Evolutionary conservation across 1,140 invertebrate species (phyloP), one percentile per base, ranked within the genome.

Genomic region (Prorops nasuta): DNA sequence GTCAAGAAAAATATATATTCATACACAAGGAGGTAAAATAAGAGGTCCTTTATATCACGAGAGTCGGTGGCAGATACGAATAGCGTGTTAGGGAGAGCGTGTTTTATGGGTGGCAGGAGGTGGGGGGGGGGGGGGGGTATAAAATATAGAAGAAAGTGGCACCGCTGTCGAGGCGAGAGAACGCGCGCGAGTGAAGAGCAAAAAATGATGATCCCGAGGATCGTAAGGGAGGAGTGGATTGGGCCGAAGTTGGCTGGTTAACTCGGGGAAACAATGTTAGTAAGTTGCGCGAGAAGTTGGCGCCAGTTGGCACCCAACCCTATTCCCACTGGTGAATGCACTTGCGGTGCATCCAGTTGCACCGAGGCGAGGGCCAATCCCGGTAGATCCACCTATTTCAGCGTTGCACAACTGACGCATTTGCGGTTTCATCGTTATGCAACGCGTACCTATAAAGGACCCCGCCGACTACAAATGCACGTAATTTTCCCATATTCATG

Each of bases 341-440:
- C 3, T 20, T 9, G 17, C 37, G 42, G 35, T 45, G 51, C 36
- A 41, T 40, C 34, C 34, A 46, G 55, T 7, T 40, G 35, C 28
- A 35, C 22, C n/a, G 2, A 34, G 17, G 44, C 10, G n/a, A 17
- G 19, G 10, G 39, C 10, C 12, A 31, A 14, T 16, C 1, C 41
- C 31, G 22, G 58, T 28, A 51, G 41, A 36, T 49, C 62, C 67
- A 69, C 70, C 70, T 71, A 67, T 72, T 71, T 72, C 71, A 73
- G 72, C 72, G 70, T 73, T 73, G 72, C 70, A 71, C 72, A 74
- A 73, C 69, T 72, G 66, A 72, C 66, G 67, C 68, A 69, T 66
- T 71, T 67, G 67, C 62, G 64, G 67, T 67, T 56, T 51, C 56
- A 49, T 44, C 56, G 56, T 67, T 60, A 63, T 58, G 56, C 65